Base-by-base conservation (phyloP, 2,888 invertebrate genomes). In the Nudaria mundana region DNA sequence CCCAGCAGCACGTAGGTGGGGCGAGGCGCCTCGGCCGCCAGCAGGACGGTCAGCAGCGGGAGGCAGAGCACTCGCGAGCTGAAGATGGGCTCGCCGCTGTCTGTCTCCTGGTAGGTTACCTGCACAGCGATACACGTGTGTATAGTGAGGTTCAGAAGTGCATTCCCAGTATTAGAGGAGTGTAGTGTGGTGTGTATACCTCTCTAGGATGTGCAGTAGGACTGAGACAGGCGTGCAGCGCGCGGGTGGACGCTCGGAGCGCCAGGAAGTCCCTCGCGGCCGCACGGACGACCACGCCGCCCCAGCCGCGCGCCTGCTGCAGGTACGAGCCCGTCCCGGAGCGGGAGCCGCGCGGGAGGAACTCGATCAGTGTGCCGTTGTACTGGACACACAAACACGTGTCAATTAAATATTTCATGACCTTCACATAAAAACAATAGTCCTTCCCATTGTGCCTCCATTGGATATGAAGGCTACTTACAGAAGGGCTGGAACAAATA, bases 41-140 rank as follows among this genome's bases (percentile, higher is more conserved):
- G 80, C 73, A 96, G 88, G 48, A 96, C 90, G 1, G 96, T 95
- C 73, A 93, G 94, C 47, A 97, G 88, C 39, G 96, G 96, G 72
- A 96, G 95, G 81, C 96, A 96, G 71, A 95, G 94, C 48, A 96
- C 93, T 60, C 95, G 91, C 22, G 94, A 93, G 33, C 91, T 90
- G 76, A 93, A 93, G 59, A 92, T 57, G 0, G 63, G 16, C 39
- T 65, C 73, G 24, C 49, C 52, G 13, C 55, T 53, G 40, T 67
- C 74, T 2, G 66, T 30, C 44, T 76, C 94, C 67, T 68, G 90
- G 90, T 75, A 94, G 89, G 86, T 92, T 92, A 86, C 93, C 93
- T 65, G 91, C 76, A 5, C 11, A 0, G 15, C 12, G 10, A 4
- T 7, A 30, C 15, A 18, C 18, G 5, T 4, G 18, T 18, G n/a